Conservation (phyloP, 2,797 vertebrate genomes). For the Scleropages formosus region DNA sequence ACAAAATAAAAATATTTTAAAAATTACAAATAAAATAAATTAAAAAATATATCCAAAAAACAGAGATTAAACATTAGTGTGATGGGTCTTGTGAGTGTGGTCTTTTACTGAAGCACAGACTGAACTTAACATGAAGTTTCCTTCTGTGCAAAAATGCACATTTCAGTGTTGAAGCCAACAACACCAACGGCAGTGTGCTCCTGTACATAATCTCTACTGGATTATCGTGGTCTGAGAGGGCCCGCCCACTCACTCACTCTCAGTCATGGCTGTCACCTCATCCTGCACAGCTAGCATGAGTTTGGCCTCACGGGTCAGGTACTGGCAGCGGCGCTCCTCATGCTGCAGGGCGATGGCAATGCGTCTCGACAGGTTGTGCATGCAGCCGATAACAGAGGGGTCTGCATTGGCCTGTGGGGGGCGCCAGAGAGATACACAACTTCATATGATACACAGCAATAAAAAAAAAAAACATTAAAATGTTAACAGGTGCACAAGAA, state of each 20-base stretch:
- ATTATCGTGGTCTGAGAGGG: not conserved
- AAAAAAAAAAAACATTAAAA: too few relatives aligned
- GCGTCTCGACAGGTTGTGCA: slow-evolving; percentile 90
- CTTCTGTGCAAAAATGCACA: too few relatives aligned
- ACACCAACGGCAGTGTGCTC: not conserved
- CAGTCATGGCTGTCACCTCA: slow-evolving; percentile 85
- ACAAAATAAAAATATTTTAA: too few relatives aligned
- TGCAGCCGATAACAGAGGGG: slow-evolving; percentile 88
- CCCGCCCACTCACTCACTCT: slow-evolving; percentile 78
- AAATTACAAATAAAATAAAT: too few relatives aligned
- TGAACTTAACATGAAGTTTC: too few relatives aligned
- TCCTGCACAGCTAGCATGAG: slow-evolving; percentile 94
- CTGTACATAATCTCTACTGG: not conserved
- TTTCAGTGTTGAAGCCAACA: not conserved
- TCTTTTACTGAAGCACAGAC: too few relatives aligned
- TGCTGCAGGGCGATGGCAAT: slow-evolving; percentile 94
- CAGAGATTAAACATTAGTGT: too few relatives aligned
- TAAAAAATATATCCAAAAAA: too few relatives aligned
- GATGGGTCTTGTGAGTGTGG: too few relatives aligned
- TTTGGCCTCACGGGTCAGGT: slow-evolving; percentile 95
- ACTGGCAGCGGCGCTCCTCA: slow-evolving; percentile 94
- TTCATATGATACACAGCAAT: too few relatives aligned
- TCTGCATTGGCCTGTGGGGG: slow-evolving; percentile 83
- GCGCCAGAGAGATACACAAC: not conserved
- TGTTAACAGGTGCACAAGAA: too few relatives aligned